Evolutionary conservation across 2,888 invertebrate genomes (phyloP).

Genomic region (Pharmacophagus antenor): DNA sequence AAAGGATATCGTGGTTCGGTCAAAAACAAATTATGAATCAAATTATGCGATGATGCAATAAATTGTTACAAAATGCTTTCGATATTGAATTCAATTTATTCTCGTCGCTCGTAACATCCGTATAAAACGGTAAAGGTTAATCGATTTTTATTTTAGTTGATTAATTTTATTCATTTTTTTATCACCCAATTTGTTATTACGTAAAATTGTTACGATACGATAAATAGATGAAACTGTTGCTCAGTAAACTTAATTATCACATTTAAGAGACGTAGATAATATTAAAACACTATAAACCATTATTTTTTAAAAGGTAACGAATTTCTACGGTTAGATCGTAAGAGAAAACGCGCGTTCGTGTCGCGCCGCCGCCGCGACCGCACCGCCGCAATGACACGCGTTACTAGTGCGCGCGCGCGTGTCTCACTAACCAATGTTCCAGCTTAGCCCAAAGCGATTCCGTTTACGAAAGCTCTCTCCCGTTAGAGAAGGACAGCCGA

Average conservation of each 20-base stretch:
- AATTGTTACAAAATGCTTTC: slow-evolving; percentile 66
- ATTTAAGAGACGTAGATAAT: slow-evolving; percentile 35
- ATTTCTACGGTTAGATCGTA: slow-evolving; percentile 40
- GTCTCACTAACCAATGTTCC: slow-evolving; percentile 58
- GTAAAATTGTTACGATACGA: not conserved
- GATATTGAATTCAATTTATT: slow-evolving; percentile 49
- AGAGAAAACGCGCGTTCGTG: slow-evolving; percentile 32
- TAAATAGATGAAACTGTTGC: slow-evolving; percentile 33
- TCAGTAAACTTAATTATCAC: slow-evolving; percentile 40
- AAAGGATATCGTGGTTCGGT: slow-evolving; percentile 39
- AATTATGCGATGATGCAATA: slow-evolving; percentile 57
- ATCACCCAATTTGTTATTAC: slow-evolving; percentile 2
- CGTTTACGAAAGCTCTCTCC: slow-evolving; percentile 57
- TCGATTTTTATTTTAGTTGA: not conserved
- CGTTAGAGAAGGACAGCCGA: slow-evolving; percentile 56
- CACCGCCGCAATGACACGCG: slow-evolving; percentile 46
- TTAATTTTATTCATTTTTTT: not conserved
- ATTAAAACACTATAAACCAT: slow-evolving; percentile 40
- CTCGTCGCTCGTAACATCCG: slow-evolving; percentile 36
- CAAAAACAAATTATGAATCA: slow-evolving; percentile 56
- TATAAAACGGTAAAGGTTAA: slow-evolving; percentile 25
- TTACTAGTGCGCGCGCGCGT: slow-evolving; percentile 68
- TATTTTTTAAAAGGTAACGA: slow-evolving; percentile 37
- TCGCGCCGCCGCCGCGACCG: slow-evolving; percentile 27
- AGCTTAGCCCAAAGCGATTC: slow-evolving; percentile 59